A percentile compares a stretch with the other conserved stretches of the same genome.
phyloP scores from a whole-genome alignment of 2,797 vertebrate genomes.

The Gobio occitaniae region DNA sequence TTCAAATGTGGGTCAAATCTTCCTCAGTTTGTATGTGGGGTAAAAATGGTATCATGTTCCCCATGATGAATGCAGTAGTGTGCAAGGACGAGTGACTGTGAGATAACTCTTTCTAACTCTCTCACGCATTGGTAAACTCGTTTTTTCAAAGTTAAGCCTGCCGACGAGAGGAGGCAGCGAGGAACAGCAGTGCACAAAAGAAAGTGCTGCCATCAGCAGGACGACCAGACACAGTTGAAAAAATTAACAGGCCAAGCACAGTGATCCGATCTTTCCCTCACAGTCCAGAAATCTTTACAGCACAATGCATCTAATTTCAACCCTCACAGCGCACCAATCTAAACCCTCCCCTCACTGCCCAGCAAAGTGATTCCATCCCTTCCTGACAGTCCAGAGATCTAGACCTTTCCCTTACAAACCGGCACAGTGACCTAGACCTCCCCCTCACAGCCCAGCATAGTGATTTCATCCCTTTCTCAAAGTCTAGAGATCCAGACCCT shows the following conservation, averaged over 20 bases:
- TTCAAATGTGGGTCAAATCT: conserved; percentile 4
- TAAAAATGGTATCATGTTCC: neutral
- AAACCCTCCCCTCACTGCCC: neutral
- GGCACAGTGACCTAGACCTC: neutral
- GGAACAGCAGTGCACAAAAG: conserved; percentile 47
- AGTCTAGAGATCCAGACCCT: neutral
- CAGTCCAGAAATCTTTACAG: neutral
- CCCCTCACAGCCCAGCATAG: neutral
- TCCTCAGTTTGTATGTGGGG: neutral
- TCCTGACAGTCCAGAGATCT: neutral
- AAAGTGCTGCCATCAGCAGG: conserved; percentile 58
- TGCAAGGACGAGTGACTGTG: neutral
- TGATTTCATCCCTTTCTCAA: neutral
- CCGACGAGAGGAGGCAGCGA: conserved; percentile 34
- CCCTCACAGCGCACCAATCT: neutral
- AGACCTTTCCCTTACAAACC: neutral
- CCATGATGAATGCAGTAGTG: neutral
- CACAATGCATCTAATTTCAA: neutral
- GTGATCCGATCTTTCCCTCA: neutral
- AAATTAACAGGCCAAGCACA: neutral
- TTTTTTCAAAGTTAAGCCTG: conserved; percentile 45
- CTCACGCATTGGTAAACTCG: conserved; percentile 42
- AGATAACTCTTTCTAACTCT: conserved; percentile 3
- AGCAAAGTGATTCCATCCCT: neutral
- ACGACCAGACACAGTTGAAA: conserved; percentile 6